phyloP scores from a whole-genome alignment of 2,888 invertebrate genomes.

The Lamellibrachia columna region DNA sequence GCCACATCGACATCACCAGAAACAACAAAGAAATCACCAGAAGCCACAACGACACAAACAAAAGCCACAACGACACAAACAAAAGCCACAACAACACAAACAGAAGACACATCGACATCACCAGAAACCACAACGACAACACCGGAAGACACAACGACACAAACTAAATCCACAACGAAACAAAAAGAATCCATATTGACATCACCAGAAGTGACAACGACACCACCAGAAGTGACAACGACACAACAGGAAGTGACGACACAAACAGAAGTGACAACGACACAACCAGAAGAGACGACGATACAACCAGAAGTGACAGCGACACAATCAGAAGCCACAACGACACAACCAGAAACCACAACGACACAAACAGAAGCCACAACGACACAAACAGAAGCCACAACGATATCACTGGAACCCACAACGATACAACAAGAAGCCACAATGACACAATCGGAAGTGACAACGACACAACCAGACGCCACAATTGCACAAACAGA shows the following conservation, averaged over 20 bases:
- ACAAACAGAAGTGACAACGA: neutral
- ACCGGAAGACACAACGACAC: neutral
- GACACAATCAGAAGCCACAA: neutral
- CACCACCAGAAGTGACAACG: neutral
- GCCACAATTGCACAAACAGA: neutral
- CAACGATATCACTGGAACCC: neutral
- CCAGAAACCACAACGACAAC: neutral
- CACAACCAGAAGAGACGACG: neutral
- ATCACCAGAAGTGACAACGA: neutral
- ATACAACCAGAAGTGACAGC: neutral
- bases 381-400: neutral
- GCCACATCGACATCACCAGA: neutral
- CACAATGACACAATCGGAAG: neutral
- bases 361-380: neutral
- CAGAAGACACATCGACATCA: neutral
- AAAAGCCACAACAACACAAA: neutral
- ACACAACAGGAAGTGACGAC: neutral
- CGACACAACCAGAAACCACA: neutral
- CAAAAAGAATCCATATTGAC: neutral
- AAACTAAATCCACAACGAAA: neutral
- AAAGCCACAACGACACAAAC: neutral
- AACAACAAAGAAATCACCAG: neutral
- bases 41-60: neutral
- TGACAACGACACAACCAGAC: neutral
- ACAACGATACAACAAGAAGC: neutral